Conservation (phyloP, 2,888 invertebrate species). For the Microctonus hyperodae region DNA sequence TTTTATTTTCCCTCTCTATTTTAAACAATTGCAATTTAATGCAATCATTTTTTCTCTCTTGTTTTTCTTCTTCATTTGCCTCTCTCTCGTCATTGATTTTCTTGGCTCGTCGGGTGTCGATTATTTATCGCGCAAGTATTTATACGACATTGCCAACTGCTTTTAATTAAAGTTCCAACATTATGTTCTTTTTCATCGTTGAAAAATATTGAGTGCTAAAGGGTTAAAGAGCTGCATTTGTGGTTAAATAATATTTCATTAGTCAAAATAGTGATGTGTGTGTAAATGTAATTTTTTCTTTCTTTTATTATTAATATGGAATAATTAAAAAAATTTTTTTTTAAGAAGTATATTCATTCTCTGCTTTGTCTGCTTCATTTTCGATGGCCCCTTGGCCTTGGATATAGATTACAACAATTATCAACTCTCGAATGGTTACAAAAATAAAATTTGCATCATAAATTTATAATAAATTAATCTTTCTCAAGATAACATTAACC, state of each 20-base stretch:
- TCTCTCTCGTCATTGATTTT: not conserved
- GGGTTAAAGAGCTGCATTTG: no score
- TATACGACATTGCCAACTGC: slow-evolving; percentile 8
- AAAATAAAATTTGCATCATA: slow-evolving; percentile 21
- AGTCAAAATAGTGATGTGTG: no score
- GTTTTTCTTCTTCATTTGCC: no score
- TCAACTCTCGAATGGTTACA: not conserved
- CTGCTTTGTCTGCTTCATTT: not conserved
- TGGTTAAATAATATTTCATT: no score
- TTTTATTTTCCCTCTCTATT: not conserved
- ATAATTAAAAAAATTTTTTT: not conserved
- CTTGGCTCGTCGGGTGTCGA: not conserved
- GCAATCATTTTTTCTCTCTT: not conserved
- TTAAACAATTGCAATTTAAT: not conserved
- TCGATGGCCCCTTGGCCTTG: slow-evolving; percentile 37
- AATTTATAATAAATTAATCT: not conserved
- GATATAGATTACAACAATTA: slow-evolving; percentile 29
- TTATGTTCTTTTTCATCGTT: not conserved
- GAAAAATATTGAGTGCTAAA: no score
- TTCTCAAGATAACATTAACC: not conserved
- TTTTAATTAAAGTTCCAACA: slow-evolving; percentile 11
- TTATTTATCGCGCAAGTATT: slow-evolving; percentile 12
- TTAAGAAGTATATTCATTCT: not conserved
- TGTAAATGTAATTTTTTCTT: not conserved
- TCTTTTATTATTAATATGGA: not conserved